Percentiles rank a stretch among this genome's conserved stretches.
phyloP scores from a whole-genome alignment of 2,113 vertebrate species.

The Falco punctatus region DNA sequence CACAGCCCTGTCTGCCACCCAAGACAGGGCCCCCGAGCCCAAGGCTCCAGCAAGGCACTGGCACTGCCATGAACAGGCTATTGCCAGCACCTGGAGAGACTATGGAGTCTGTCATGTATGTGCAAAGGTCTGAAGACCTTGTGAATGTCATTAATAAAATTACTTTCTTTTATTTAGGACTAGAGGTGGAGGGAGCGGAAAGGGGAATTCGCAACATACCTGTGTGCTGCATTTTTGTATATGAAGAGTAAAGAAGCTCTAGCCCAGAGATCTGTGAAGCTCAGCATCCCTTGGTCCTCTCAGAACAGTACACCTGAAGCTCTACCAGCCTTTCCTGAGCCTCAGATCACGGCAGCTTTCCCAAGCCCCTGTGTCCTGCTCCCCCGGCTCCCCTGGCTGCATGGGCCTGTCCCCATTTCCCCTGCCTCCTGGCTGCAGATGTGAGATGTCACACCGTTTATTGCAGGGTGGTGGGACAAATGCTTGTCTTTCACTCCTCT shows the following conservation, averaged over 20 bases:
- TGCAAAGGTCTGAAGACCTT: not conserved
- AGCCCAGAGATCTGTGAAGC: not conserved
- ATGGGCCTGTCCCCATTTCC: accelerated
- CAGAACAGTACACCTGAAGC: not conserved
- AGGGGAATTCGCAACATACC: not conserved
- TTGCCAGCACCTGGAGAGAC: not conserved
- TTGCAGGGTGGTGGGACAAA: not conserved
- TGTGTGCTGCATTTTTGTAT: not conserved
- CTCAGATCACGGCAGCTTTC: not conserved
- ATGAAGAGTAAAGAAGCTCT: not conserved
- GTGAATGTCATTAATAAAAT: not conserved
- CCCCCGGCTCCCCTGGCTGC: not conserved
- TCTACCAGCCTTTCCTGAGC: not conserved
- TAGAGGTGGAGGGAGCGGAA: not conserved
- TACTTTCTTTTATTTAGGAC: not conserved
- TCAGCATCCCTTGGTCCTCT: not conserved
- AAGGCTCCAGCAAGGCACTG: not conserved
- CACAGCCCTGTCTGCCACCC: not conserved
- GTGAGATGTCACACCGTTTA: not conserved
- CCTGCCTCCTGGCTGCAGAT: not conserved
- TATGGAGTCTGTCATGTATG: not conserved
- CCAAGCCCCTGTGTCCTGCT: not conserved
- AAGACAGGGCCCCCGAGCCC: accelerated
- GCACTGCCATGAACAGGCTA: not conserved
- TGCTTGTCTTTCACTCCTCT: not conserved